Evolutionary conservation across 2,797 vertebrate genomes (phyloP).

Genomic region (Alcedo atthis): DNA sequence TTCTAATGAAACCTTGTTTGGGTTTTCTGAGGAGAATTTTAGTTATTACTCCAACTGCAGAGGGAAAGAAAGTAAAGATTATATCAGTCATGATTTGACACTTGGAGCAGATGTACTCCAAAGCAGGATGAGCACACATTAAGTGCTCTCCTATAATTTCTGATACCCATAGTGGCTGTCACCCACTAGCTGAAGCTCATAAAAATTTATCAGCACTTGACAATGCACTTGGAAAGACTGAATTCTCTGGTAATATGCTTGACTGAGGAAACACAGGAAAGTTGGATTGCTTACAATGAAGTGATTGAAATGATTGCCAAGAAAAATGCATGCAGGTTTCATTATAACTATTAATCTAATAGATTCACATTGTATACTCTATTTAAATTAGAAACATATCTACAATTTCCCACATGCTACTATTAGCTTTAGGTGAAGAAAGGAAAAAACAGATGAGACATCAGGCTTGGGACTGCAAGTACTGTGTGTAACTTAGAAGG

Average conservation of each 20-base stretch:
- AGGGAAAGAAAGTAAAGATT: slow-evolving; percentile 10
- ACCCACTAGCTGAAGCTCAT: slow-evolving; percentile 70
- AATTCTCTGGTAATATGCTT: slow-evolving; percentile 77
- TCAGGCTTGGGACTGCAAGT: slow-evolving; percentile 55
- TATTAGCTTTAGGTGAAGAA: slow-evolving; percentile 73
- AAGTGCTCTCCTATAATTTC: slow-evolving; percentile 63
- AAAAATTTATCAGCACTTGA: slow-evolving; percentile 77
- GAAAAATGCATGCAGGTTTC: slow-evolving; percentile 74
- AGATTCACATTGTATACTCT: slow-evolving; percentile 59
- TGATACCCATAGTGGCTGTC: slow-evolving; percentile 64
- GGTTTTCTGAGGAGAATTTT: slow-evolving; percentile 20
- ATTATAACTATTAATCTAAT: slow-evolving; percentile 79
- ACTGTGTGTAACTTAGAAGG: slow-evolving; percentile 55
- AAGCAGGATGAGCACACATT: slow-evolving; percentile 51
- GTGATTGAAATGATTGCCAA: slow-evolving; percentile 78
- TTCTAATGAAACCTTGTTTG: slow-evolving; percentile 41
- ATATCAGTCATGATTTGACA: slow-evolving; percentile 50
- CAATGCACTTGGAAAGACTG: slow-evolving; percentile 71
- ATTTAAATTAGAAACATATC: slow-evolving; percentile 68
- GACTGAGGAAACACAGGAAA: slow-evolving; percentile 75
- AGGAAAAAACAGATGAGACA: slow-evolving; percentile 74
- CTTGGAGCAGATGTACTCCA: slow-evolving; percentile 62
- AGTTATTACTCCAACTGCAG: slow-evolving; percentile 21
- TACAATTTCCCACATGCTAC: slow-evolving; percentile 74
- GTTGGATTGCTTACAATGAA: slow-evolving; percentile 75